Evolutionary conservation across 1,140 invertebrate genomes (phyloP), one percentile per base, ranked within the genome.

Genomic region (Himalopsyche phryganea): DNA sequence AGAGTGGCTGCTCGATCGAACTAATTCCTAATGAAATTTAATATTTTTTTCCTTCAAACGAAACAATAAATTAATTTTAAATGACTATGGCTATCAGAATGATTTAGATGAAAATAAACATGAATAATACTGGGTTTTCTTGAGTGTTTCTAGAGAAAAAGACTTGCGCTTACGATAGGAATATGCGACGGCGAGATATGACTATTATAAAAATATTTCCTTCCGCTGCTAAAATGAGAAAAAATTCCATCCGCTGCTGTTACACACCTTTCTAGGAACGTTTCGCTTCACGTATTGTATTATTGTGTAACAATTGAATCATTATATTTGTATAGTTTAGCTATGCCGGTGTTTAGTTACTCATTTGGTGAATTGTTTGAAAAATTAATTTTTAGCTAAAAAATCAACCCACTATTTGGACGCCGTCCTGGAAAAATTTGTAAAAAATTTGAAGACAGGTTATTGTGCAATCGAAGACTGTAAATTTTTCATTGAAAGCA

Each of bases 311-410:
- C 44, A 52, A 58, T 47, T 58, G 50, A 58, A 58, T 49, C 49
- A 45, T 60, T 63, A 59, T 59, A 63, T 59, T 59, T 59, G 61
- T 63, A 63, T 63, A 63, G 61, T 63, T 63, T 63, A 63, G 61
- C 60, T 62, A 53, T 63, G 50, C 61, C 56, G 52, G 45, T 63
- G 59, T 56, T 59, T 53, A 54, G 50, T 58, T 63, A 58, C 50
- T 58, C 38, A 36, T 60, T 60, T 55, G 58, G 58, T 60, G 58
- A 60, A 45, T 33, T 55, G 58, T 60, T 54, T 42, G 35, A 54
- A 52, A 50, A 28, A 5, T 28, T 5, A 50, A 50, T 50, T 58
- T 56, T 58, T 58, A 48, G 49, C 57, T 53, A 9, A 19, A 28
- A 57, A 54, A 55, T 57, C 49, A 53, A 53, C 38, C 23, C 52